Base-by-base conservation (phyloP, 2,797 vertebrate species). In the Pogonophryne albipinna region DNA sequence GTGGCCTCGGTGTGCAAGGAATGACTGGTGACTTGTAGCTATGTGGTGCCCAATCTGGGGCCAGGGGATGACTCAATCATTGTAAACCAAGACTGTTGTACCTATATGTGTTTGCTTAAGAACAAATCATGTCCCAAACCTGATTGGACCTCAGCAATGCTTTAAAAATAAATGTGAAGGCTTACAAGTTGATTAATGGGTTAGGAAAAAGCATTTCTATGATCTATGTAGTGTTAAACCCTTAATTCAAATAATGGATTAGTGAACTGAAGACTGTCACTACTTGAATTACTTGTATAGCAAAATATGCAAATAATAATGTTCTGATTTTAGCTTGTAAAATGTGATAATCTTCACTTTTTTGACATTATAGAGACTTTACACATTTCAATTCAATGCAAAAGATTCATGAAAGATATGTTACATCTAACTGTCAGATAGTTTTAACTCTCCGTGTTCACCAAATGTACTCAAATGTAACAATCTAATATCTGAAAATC, bases 11-110 rank as follows among this genome's bases (percentile, higher is more conserved):
- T 1, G 66, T 38, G 61, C 61, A 71, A 56, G 83, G 77, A 76
- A 64, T 88, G 81, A 71, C 73, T 77, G 73, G 73, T 64, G 62
- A 71, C 53, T 56, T 69, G 45, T 13, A 71, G 45, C 51, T 44
- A 60, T 12, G 10, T 60, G 46, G 13, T 56, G 51, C 10, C 23
- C 45, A 77, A 61, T 17, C 55, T 58, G 53, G 10, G 52, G 20
- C 15, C 46, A 58, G 20, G 61, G 70, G 66, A 46, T 3, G 13
- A 16, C 14, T 11, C 23, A 11, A 31, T 68, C 4, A 20, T 7
- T 38, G 9, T 69, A 34, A 10, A 3, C 7, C 15, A 42, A 64
- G 15, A 56, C 55, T 10, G 13, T 2, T 49, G 17, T 34, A 8
- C 2, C 7, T 23, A 59, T 11, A 15, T 42, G 7, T 8, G 8